Percentiles rank a stretch among this genome's conserved stretches.
These are phyloP conservation scores for Coracias cyanogaster DNA, from an alignment of 2,797 vertebrate species.

Conservation along the genomic window DNA sequence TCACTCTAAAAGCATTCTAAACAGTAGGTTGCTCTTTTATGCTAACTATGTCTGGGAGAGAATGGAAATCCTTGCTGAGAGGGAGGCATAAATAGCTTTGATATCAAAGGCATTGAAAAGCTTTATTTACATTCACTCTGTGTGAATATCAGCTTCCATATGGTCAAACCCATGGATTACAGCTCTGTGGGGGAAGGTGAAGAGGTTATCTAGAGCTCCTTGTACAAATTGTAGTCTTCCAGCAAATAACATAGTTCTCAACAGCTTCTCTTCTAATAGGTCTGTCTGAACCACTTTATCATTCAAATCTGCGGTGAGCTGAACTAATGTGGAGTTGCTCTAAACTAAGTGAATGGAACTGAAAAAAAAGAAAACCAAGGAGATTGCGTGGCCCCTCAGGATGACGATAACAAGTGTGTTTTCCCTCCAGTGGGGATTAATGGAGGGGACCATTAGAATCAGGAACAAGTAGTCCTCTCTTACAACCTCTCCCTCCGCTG, in stretches of 20 bases:
- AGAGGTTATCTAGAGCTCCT: slow-evolving; percentile 56
- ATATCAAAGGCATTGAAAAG: slow-evolving; percentile 61
- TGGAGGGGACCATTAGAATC: background rate
- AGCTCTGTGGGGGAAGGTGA: slow-evolving; percentile 60
- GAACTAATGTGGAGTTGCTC: background rate
- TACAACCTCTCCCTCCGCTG: background rate
- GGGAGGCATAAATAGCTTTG: slow-evolving; percentile 73
- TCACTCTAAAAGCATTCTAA: slow-evolving; percentile 40
- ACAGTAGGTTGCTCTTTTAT: slow-evolving; percentile 75
- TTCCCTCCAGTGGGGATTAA: background rate
- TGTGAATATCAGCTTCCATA: slow-evolving; percentile 68
- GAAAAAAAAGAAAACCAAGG: background rate
- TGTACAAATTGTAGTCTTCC: slow-evolving; percentile 57
- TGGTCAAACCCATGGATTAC: slow-evolving; percentile 58
- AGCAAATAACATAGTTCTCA: slow-evolving; percentile 51
- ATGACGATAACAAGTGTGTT: background rate
- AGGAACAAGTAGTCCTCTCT: background rate
- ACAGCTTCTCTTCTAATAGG: slow-evolving; percentile 56
- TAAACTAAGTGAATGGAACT: background rate
- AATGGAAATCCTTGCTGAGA: slow-evolving; percentile 76
- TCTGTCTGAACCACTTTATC: slow-evolving; percentile 4
- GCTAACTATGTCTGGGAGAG: slow-evolving; percentile 72
- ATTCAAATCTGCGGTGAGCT: background rate
- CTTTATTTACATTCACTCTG: slow-evolving; percentile 78
- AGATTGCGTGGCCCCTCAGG: background rate